Conservation (phyloP, 2,888 invertebrate genomes). For the Bombylius major region DNA sequence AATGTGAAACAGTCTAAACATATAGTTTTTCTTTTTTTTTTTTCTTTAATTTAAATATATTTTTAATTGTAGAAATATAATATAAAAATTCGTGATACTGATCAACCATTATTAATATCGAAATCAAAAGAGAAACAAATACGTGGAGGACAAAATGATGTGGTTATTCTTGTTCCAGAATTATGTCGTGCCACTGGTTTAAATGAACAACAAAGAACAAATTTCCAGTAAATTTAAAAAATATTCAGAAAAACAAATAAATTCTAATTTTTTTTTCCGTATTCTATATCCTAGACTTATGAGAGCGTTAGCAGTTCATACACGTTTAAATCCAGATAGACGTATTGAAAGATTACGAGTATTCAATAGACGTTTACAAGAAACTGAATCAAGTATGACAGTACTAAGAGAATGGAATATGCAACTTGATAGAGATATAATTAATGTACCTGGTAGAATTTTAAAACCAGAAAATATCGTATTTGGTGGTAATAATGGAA, state of each 20-base stretch:
- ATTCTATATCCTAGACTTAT: constrained; percentile 35
- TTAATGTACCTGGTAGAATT: constrained; percentile 52
- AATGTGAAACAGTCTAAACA: too few species aligned
- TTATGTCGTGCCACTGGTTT: constrained; percentile 76
- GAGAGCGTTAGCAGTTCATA: constrained; percentile 58
- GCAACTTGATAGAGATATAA: constrained; percentile 45
- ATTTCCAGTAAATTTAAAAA: constrained; percentile 39
- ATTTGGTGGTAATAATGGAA: constrained; percentile 36
- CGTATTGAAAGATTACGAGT: constrained; percentile 52
- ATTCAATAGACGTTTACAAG: constrained; percentile 53
- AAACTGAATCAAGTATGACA: constrained; percentile 40
- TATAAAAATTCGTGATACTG: constrained; percentile 45
- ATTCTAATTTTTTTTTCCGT: too few species aligned
- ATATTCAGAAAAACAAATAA: too few species aligned
- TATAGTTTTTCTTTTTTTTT: neutral
- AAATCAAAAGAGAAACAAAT: constrained; percentile 51
- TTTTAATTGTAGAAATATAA: constrained; percentile 48
- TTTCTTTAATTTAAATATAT: neutral
- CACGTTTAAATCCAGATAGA: constrained; percentile 61
- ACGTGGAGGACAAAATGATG: constrained; percentile 52
- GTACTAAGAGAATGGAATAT: constrained; percentile 64
- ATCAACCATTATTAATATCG: constrained; percentile 71
- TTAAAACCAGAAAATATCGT: constrained; percentile 52
- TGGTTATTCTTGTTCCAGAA: constrained; percentile 66
- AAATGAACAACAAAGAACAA: constrained; percentile 51